Evolutionary conservation across 2,113 vertebrate species (phyloP).

Genomic region (Lagopus muta): DNA sequence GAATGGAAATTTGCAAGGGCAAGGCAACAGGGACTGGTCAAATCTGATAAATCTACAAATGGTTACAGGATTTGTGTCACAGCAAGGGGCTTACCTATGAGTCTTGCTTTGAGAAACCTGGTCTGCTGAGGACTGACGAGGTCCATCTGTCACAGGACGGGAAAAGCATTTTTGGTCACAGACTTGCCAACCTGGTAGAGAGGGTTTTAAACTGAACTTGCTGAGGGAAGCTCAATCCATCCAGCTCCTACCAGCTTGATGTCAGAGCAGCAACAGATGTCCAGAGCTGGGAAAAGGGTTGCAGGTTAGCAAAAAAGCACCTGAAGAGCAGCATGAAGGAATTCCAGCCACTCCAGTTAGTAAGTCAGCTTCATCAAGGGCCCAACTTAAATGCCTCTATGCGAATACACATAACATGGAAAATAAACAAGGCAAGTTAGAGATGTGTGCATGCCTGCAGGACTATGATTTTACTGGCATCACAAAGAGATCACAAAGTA

Average conservation of each 20-base stretch:
- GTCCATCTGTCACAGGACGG: background rate
- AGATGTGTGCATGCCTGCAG: no score
- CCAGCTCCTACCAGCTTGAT: background rate
- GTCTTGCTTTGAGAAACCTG: background rate
- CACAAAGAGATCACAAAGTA: background rate
- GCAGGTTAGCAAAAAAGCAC: background rate
- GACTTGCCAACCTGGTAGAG: background rate
- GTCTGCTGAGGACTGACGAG: background rate
- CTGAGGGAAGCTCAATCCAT: background rate
- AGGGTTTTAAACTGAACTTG: background rate
- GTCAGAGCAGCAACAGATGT: background rate
- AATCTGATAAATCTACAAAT: background rate
- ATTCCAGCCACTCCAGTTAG: background rate
- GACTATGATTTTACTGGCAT: no score
- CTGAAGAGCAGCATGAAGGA: background rate
- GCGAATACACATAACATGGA: background rate
- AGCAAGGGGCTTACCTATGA: background rate
- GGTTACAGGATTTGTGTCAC: background rate
- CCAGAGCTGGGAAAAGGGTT: background rate
- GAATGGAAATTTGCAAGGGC: background rate
- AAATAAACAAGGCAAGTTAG: no score
- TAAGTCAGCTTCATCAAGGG: no score
- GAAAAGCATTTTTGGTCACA: background rate
- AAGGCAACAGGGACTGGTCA: background rate
- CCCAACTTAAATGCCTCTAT: background rate